Evolutionary conservation across 2,888 invertebrate genomes (phyloP), one percentile per base, ranked within the genome.

Genomic region (Sipha maydis): DNA sequence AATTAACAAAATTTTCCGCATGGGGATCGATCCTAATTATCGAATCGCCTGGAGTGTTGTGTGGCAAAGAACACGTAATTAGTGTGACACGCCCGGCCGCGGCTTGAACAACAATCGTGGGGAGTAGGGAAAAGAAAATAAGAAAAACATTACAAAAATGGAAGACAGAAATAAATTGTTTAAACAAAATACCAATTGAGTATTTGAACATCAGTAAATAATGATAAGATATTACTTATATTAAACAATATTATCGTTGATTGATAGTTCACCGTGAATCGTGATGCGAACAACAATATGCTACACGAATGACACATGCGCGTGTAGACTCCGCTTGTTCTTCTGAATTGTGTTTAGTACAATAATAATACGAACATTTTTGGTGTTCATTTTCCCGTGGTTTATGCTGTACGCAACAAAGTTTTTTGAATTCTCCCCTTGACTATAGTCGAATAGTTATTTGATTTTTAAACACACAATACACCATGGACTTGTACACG

Each of bases 101-200:
- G 67, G 28, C 31, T 38, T 25, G 14, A 69, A 82, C 71, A 61
- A 56, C 38, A 41, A 80, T 69, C 21, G 48, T 14, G 48, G 48
- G 14, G 14, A 14, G 48, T 1, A 14, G 48, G 48, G 48, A 11
- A 8, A 17, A 34, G 31, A 85, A 77, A 31, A 67, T 56, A 56
- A 77, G 77, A 25, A 31, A 38, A 73, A 67, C 31, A 48, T 31
- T n/a, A 85, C 78, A 54, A 78, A 71, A 79, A 69, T 34, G 34
- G 79, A n/a, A 71, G 79, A 86, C 79, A 73, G 69, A 86, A 86
- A 86, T 86, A 86, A 86, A 86, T 86, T 28, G 79, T 78, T 56
- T 3, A n/a, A 69, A 86, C 69, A 28, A 79, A 86, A 86, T 79
- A 73, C 86, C 86, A 28, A 56, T 76, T 17, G 54, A 31, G 4